These are phyloP conservation scores for Aythya fuligula DNA, from an alignment of 2,797 vertebrate genomes.

Conservation along the genomic window DNA sequence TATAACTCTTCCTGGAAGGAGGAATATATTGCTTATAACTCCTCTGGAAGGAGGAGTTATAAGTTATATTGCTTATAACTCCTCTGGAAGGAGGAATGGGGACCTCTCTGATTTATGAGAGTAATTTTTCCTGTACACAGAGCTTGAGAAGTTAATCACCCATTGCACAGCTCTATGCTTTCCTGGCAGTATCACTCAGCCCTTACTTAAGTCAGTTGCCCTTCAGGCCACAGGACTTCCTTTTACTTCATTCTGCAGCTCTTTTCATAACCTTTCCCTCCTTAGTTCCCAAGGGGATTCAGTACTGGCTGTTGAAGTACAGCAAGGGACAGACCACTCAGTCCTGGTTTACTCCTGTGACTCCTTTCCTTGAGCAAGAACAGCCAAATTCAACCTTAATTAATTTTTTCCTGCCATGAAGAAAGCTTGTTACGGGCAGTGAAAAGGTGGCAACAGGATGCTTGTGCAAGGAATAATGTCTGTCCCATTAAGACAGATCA, in stretches of 20 bases:
- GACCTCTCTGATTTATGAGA: neutral
- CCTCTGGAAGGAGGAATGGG: neutral
- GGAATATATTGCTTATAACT: neutral
- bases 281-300: too few species aligned
- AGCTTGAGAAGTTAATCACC: neutral
- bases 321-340: neutral
- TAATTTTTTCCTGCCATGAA: neutral
- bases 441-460: neutral
- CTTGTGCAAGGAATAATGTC: neutral
- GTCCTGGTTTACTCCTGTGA: fast-evolving
- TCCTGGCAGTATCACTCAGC: neutral
- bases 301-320: neutral
- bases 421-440: neutral
- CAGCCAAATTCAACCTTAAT: neutral
- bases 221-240: fast-evolving
- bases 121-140: neutral
- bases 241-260: neutral
- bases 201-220: too few species aligned
- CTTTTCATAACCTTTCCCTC: neutral
- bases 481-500: neutral
- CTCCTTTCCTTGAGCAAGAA: neutral
- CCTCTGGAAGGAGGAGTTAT: neutral
- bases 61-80: too few species aligned
- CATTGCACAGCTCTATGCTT: neutral
- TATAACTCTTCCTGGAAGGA: neutral